Evolutionary conservation across 2,113 vertebrate species (phyloP).

Genomic region (Boleophthalmus pectinirostris): DNA sequence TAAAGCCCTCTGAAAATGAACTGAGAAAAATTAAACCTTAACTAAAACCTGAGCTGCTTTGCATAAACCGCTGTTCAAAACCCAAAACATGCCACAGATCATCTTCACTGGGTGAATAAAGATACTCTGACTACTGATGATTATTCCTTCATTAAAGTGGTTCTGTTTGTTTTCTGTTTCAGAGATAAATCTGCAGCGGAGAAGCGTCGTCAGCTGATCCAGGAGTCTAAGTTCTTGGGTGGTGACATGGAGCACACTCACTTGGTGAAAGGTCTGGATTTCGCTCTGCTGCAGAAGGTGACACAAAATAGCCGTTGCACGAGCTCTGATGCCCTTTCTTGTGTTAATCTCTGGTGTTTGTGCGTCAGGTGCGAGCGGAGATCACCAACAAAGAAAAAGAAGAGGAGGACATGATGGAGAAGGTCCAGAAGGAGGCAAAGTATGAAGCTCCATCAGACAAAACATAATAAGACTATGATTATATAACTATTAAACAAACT

Average conservation of each 20-base stretch:
- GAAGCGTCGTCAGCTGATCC: slow-evolving; percentile 95
- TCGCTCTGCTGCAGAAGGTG: slow-evolving; percentile 96
- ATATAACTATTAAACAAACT: neutral
- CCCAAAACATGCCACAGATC: too few relatives aligned
- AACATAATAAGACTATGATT: too few relatives aligned
- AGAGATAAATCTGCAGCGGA: slow-evolving; percentile 96
- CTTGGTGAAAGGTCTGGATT: slow-evolving; percentile 99
- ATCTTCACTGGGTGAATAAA: too few relatives aligned
- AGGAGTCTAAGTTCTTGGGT: slow-evolving; percentile 99
- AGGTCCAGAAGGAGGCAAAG: slow-evolving; percentile 97
- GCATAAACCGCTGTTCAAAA: too few relatives aligned
- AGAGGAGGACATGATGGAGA: slow-evolving; percentile 97
- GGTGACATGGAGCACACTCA: slow-evolving; percentile 99
- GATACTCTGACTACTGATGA: too few relatives aligned
- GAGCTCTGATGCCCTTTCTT: neutral
- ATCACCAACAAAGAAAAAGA: slow-evolving; percentile 98
- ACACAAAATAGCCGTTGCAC: slow-evolving; percentile 7
- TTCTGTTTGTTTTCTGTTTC: neutral
- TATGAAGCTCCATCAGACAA: slow-evolving; percentile 48
- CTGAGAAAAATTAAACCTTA: too few relatives aligned
- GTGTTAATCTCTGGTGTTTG: neutral
- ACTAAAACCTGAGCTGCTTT: too few relatives aligned
- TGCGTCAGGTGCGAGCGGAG: slow-evolving; percentile 90
- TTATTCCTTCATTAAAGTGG: too few relatives aligned
- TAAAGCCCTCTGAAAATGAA: too few relatives aligned